Evolutionary conservation across 1,140 invertebrate genomes (phyloP).

Genomic region (Dendrolimus kikuchii): DNA sequence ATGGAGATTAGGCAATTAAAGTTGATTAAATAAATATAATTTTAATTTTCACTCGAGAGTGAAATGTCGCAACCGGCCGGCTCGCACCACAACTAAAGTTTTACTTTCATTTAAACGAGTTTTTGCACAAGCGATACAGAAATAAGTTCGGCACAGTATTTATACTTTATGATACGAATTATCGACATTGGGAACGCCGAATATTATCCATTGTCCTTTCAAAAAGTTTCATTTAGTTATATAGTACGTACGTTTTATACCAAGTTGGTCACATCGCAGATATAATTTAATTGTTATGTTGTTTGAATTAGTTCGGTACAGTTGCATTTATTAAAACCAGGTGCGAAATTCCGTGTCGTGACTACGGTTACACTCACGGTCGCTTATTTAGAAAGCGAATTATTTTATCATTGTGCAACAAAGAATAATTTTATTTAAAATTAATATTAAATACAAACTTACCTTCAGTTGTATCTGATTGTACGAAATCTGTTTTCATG

Average conservation of each 20-base stretch:
- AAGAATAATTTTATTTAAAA: constrained; percentile 34
- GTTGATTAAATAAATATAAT: not conserved
- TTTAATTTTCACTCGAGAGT: constrained; percentile 10
- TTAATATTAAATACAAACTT: constrained; percentile 21
- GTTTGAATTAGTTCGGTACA: constrained; percentile 4
- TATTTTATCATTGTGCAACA: constrained; percentile 44
- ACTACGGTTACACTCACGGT: constrained; percentile 60
- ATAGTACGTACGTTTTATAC: no score
- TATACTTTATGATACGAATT: not conserved
- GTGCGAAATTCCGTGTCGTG: constrained; percentile 41
- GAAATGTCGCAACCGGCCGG: constrained; percentile 24
- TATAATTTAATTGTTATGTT: constrained; percentile 13
- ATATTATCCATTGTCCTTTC: no score
- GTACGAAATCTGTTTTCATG: constrained; percentile 17
- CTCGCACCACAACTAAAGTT: constrained; percentile 11
- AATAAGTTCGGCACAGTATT: no score
- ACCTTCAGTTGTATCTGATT: constrained; percentile 25
- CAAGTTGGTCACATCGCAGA: not conserved
- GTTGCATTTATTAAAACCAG: constrained; percentile 10
- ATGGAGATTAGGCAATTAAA: constrained; percentile 2
- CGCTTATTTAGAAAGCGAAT: constrained; percentile 64
- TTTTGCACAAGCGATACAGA: constrained; percentile 5
- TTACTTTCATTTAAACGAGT: constrained; percentile 35
- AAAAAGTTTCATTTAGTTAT: no score
- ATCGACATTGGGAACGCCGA: no score